phyloP scores from a whole-genome alignment of 1,140 invertebrate species.

The Brachionus asplanchnoidis region DNA sequence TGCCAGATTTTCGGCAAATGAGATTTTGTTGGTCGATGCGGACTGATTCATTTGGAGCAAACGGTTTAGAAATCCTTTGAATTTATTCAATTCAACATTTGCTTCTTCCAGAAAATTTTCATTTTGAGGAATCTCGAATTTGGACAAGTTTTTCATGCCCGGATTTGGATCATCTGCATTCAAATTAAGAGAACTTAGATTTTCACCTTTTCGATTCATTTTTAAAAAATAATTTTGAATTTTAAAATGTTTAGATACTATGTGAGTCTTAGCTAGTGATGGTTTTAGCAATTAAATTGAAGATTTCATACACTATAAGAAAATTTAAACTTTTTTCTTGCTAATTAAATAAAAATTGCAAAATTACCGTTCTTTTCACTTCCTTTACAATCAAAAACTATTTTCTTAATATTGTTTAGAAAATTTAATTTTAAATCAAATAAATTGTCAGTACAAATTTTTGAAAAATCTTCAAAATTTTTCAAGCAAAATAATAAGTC shows the following conservation, averaged over 20 bases:
- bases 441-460: too few relatives aligned
- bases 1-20: conserved; percentile 31
- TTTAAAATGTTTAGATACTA: not conserved
- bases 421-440: too few relatives aligned
- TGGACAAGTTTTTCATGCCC: not conserved
- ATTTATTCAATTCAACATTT: not conserved
- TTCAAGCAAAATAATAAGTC: too few relatives aligned
- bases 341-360: not conserved
- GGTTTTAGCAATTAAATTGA: not conserved
- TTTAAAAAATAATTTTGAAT: not conserved
- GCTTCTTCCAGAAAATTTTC: not conserved
- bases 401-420: not conserved
- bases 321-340: not conserved
- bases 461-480: too few relatives aligned
- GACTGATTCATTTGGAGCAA: conserved; percentile 13
- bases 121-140: not conserved
- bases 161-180: not conserved
- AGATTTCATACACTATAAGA: not conserved
- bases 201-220: not conserved
- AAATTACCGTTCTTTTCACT: not conserved
- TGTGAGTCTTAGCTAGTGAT: not conserved
- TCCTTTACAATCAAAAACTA: not conserved
- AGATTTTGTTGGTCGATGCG: not conserved
- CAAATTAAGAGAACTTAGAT: not conserved
- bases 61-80: not conserved